Conservation (phyloP, 1,140 invertebrate species). For the Philopotamus ludificatus region DNA sequence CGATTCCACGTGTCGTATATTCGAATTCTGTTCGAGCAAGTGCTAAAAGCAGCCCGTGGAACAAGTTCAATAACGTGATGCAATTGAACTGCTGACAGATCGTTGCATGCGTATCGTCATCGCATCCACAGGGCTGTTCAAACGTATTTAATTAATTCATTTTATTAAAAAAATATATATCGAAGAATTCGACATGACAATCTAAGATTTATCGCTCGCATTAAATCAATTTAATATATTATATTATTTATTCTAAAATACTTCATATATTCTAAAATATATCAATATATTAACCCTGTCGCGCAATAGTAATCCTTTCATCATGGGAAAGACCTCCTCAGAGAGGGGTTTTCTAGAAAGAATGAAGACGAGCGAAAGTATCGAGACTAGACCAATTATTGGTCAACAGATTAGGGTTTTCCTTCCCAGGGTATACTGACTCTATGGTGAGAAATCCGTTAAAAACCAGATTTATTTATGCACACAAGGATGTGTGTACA, state of each 20-base stretch:
- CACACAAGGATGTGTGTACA: no score
- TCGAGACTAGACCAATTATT: no score
- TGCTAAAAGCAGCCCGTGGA: conserved; percentile 16
- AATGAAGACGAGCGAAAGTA: no score
- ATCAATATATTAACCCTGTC: no score
- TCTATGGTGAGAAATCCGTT: no score
- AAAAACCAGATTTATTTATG: no score
- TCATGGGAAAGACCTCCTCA: no score
- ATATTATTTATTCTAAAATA: background rate
- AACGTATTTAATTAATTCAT: no score
- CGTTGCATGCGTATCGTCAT: background rate
- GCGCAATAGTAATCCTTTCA: no score
- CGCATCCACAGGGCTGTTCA: background rate
- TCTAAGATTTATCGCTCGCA: background rate
- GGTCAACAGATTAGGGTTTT: no score
- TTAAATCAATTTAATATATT: background rate
- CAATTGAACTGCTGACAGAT: conserved; percentile 12
- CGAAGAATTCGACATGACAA: background rate
- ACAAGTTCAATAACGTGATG: conserved; percentile 28
- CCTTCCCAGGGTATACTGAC: no score
- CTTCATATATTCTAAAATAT: background rate
- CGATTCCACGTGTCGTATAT: background rate
- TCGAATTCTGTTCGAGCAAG: background rate
- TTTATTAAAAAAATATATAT: background rate
- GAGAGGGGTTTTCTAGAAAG: no score